phyloP scores from a whole-genome alignment of 1,140 invertebrate genomes.

The Drosophila carrolli region DNA sequence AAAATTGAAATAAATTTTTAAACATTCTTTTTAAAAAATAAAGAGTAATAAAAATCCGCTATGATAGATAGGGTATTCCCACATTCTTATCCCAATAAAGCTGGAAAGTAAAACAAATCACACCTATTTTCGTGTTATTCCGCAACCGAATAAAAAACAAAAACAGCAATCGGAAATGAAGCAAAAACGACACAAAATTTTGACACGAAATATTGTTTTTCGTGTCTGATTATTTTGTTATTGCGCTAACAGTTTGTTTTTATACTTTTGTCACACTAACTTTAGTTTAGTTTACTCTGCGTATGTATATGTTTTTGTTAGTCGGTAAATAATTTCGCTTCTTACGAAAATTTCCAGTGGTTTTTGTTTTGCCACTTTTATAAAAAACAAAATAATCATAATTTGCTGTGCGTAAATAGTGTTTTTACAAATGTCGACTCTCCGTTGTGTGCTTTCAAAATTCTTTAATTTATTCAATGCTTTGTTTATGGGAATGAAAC shows the following conservation, averaged over 20 bases:
- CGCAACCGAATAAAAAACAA: conserved; percentile 32
- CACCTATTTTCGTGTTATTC: conserved; percentile 42
- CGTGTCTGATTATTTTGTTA: conserved; percentile 28
- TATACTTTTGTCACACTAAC: conserved; percentile 9
- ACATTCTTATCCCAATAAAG: not conserved
- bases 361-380: conserved; percentile 6
- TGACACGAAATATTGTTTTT: conserved; percentile 45
- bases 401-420: conserved; percentile 37
- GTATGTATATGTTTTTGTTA: not conserved
- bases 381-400: conserved; percentile 19
- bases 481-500: conserved; percentile 13
- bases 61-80: not conserved
- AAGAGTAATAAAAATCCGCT: not conserved
- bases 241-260: conserved; percentile 1
- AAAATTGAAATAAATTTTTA: too few species aligned
- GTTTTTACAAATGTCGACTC: not conserved
- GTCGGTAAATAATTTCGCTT: conserved; percentile 19
- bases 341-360: conserved; percentile 38
- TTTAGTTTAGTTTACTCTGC: conserved; percentile 15
- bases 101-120: conserved; percentile 9
- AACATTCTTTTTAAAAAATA: too few species aligned
- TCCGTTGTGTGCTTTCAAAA: not conserved
- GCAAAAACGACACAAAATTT: conserved; percentile 31
- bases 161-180: conserved; percentile 25
- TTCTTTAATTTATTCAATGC: not conserved